Conservation (phyloP, 2,888 invertebrate species). For the Furcula furcula region DNA sequence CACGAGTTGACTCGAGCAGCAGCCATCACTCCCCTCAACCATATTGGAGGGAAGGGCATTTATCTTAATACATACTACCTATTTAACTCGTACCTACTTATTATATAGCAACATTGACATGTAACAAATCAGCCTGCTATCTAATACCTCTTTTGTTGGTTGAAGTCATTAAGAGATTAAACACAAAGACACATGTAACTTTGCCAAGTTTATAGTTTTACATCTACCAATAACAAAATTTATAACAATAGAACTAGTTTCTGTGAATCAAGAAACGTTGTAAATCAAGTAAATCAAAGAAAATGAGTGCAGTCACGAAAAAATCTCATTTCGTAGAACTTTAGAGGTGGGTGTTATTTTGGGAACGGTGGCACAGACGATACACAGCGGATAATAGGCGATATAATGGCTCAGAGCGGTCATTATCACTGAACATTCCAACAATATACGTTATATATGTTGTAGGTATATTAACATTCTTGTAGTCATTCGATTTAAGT, state of each 20-base stretch:
- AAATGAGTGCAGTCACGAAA: constrained; percentile 31
- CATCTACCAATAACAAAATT: not conserved
- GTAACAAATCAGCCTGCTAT: constrained; percentile 2
- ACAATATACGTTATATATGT: constrained; percentile 13
- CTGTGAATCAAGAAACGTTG: constrained; percentile 14
- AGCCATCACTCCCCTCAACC: too few species aligned
- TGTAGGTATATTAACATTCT: too few species aligned
- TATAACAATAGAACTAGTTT: constrained; percentile 6
- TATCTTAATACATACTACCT: too few species aligned
- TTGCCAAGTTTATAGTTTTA: not conserved
- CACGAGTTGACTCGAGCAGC: too few species aligned
- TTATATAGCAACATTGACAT: too few species aligned
- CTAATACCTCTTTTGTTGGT: constrained; percentile 6
- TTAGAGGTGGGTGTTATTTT: constrained; percentile 37
- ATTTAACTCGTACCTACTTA: too few species aligned
- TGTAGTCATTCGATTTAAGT: too few species aligned
- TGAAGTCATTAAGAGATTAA: constrained; percentile 4
- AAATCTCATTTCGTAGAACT: constrained; percentile 32
- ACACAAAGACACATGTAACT: not conserved
- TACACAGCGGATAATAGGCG: constrained; percentile 29
- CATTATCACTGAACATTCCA: constrained; percentile 30
- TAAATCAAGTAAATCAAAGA: constrained; percentile 24
- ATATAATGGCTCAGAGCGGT: constrained; percentile 20
- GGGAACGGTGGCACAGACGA: constrained; percentile 28
- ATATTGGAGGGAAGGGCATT: too few species aligned